phyloP scores from a whole-genome alignment of 2,888 invertebrate species.

The Escarpia spicata region DNA sequence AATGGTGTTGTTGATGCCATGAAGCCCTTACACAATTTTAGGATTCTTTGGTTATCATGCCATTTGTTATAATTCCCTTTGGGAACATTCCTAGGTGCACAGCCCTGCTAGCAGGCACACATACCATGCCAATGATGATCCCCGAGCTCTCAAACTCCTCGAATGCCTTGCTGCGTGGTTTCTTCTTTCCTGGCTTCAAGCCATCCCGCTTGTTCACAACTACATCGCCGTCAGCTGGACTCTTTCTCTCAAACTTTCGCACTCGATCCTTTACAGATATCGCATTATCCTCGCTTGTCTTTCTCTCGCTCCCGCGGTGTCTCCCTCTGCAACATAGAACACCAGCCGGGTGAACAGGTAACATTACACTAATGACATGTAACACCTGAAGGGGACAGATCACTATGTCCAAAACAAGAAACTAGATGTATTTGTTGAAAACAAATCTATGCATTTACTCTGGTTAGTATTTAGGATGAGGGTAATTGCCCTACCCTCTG shows the following conservation, averaged over 20 bases:
- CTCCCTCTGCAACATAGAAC: neutral
- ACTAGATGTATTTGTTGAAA: too few species aligned
- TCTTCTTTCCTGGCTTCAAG: constrained; percentile 39
- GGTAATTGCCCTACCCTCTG: too few species aligned
- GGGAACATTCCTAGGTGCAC: neutral
- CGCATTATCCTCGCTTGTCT: neutral
- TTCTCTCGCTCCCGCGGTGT: neutral
- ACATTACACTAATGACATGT: neutral
- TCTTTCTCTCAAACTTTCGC: neutral
- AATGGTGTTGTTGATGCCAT: neutral
- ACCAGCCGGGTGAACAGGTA: neutral
- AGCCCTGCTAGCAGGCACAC: constrained; percentile 25
- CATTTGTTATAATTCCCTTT: neutral
- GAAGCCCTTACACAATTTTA: neutral
- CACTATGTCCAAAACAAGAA: neutral
- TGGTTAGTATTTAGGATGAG: neutral
- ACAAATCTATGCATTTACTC: neutral
- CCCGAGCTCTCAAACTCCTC: constrained; percentile 45
- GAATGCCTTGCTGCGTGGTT: constrained; percentile 46
- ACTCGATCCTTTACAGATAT: neutral
- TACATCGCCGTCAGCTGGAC: neutral
- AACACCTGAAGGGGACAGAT: neutral
- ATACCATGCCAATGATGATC: constrained; percentile 42
- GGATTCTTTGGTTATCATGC: neutral
- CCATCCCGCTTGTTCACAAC: constrained; percentile 26